These are phyloP conservation scores for Magallana ariakensis DNA, from an alignment of 1,140 invertebrate species.

Conservation along the genomic window DNA sequence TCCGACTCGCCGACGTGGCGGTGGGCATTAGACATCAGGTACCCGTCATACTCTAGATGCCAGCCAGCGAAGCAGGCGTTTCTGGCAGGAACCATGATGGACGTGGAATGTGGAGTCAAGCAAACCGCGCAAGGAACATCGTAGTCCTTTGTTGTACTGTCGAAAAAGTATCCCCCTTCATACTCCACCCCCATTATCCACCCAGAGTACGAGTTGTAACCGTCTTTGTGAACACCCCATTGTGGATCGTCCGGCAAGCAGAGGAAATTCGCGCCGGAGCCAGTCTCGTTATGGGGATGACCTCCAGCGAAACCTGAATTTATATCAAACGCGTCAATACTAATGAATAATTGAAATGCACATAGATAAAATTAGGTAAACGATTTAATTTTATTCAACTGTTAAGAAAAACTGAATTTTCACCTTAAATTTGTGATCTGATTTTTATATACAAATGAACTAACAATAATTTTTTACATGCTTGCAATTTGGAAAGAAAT, in stretches of 20 bases:
- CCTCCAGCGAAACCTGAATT: conserved; percentile 27
- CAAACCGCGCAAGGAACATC: conserved; percentile 49
- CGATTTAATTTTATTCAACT: too few species aligned
- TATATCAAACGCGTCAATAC: too few species aligned
- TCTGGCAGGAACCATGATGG: conserved; percentile 32
- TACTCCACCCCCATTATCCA: conserved; percentile 5
- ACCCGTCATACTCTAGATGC: conserved; percentile 44
- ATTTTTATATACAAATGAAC: too few species aligned
- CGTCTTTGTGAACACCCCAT: background rate
- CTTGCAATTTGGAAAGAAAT: too few species aligned
- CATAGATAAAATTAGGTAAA: too few species aligned
- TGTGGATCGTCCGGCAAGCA: conserved; percentile 42
- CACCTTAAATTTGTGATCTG: too few species aligned
- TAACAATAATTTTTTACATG: too few species aligned
- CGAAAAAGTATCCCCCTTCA: background rate
- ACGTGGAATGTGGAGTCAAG: background rate
- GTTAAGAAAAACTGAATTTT: too few species aligned
- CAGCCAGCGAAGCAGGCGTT: conserved; percentile 34
- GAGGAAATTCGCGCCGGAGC: conserved; percentile 13
- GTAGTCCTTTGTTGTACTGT: background rate
- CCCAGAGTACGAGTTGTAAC: background rate
- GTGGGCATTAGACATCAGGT: conserved; percentile 42
- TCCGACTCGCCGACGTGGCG: background rate
- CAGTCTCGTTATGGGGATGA: background rate
- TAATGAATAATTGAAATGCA: too few species aligned